Evolutionary conservation across 2,888 invertebrate genomes (phyloP).

Genomic region (Drosophila stalkeri): DNA sequence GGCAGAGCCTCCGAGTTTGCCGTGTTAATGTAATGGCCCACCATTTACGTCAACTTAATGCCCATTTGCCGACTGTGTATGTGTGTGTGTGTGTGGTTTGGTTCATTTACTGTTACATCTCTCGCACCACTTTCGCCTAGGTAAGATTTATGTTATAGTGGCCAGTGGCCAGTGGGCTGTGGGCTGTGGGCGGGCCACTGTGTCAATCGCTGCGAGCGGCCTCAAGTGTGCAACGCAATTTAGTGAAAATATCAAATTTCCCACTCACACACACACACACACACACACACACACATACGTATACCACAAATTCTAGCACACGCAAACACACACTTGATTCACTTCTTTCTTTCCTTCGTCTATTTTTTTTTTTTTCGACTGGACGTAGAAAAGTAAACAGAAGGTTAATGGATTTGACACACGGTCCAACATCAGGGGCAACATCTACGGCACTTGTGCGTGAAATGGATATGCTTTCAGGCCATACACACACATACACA

Average conservation of each 20-base stretch:
- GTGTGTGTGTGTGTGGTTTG: constrained; percentile 24
- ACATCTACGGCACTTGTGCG: constrained; percentile 75
- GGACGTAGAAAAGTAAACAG: constrained; percentile 83
- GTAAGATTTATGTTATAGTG: constrained; percentile 70
- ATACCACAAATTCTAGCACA: constrained; percentile 11
- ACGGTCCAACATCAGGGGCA: constrained; percentile 66
- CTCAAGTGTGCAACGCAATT: constrained; percentile 80
- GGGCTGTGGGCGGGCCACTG: constrained; percentile 36
- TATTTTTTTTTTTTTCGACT: constrained; percentile 31
- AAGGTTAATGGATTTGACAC: constrained; percentile 84
- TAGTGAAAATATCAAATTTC: constrained; percentile 83
- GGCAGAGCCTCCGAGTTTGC: constrained; percentile 34
- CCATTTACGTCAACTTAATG: constrained; percentile 84
- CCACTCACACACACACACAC: constrained; percentile 36
- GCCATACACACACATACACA: constrained; percentile 57
- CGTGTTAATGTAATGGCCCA: constrained; percentile 83
- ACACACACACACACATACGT: constrained; percentile 35
- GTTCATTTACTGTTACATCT: constrained; percentile 71
- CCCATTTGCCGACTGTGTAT: constrained; percentile 50
- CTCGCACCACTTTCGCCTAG: constrained; percentile 62
- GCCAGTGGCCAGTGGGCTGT: not conserved
- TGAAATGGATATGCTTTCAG: constrained; percentile 80
- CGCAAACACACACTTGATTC: constrained; percentile 35
- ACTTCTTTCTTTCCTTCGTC: constrained; percentile 22
- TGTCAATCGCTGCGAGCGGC: constrained; percentile 53